Conservation (phyloP, 37 sponge, comb jelly and placozoan species). For the Eunapius fragilis region DNA sequence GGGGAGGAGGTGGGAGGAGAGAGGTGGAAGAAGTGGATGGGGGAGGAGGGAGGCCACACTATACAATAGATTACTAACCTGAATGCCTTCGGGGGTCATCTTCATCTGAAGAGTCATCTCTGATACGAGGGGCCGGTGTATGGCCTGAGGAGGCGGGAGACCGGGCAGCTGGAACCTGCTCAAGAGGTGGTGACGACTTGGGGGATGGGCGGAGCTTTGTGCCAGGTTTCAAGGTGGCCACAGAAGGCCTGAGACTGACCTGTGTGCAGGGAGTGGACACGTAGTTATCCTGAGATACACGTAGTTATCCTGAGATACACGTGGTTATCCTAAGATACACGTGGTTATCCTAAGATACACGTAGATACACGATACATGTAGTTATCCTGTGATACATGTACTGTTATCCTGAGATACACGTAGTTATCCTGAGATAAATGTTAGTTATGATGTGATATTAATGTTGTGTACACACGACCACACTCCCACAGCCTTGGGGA, state of each 20-base stretch:
- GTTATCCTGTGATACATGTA: no score
- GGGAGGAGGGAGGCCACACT: neutral
- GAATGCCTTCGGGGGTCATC: slow-evolving; percentile 7
- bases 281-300: no score
- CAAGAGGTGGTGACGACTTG: neutral
- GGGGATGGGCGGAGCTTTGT: slow-evolving; percentile 2
- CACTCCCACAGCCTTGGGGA: no score
- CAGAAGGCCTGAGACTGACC: slow-evolving; percentile 66
- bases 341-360: no score
- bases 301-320: no score
- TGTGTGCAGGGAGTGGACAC: neutral
- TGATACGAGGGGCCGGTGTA: slow-evolving; percentile 27
- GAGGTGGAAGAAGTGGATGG: slow-evolving; percentile 4
- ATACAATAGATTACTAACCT: neutral
- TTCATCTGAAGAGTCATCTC: slow-evolving; percentile 74
- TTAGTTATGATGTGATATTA: no score
- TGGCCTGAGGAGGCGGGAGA: neutral
- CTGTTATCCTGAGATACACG: no score
- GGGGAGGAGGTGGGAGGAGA: neutral
- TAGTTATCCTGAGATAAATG: no score
- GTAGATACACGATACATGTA: no score
- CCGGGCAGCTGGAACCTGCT: neutral
- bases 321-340: no score
- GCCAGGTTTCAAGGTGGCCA: slow-evolving; percentile 37
- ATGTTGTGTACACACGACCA: no score